Evolutionary conservation across 2,888 invertebrate species (phyloP).

Genomic region (Scelioninae gen. 1): DNA sequence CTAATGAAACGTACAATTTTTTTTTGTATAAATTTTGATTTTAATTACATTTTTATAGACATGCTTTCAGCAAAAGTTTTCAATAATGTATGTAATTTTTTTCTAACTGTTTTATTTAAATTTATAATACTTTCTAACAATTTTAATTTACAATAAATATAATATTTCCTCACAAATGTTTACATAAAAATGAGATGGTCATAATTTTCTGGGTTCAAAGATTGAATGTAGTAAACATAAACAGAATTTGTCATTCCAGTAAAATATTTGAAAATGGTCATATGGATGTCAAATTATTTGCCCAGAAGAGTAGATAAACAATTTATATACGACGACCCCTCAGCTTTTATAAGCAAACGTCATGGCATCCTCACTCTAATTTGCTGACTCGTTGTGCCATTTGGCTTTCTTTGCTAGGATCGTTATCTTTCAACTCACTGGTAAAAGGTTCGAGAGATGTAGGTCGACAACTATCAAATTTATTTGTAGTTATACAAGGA

Average conservation of each 20-base stretch:
- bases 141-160: too few relatives aligned
- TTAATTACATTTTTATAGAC: too few relatives aligned
- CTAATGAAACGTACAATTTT: too few relatives aligned
- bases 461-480: conserved; percentile 30
- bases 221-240: too few relatives aligned
- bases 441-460: conserved; percentile 23
- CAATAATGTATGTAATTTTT: too few relatives aligned
- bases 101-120: too few relatives aligned
- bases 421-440: conserved; percentile 28
- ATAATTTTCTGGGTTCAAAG: too few relatives aligned
- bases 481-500: conserved; percentile 6
- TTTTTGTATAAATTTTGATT: too few relatives aligned
- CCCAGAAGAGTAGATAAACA: conserved; percentile 7
- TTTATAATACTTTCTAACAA: too few relatives aligned
- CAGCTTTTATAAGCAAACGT: conserved; percentile 23
- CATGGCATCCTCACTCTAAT: conserved; percentile 28
- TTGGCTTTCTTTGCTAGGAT: conserved; percentile 26
- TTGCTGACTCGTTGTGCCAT: conserved; percentile 37
- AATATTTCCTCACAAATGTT: too few relatives aligned
- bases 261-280: neutral
- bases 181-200: too few relatives aligned
- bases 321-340: conserved; percentile 13
- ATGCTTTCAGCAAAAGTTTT: too few relatives aligned
- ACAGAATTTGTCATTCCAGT: neutral
- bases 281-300: conserved; percentile 5